phyloP scores from a whole-genome alignment of 2,888 invertebrate species.

The Rhingia campestris region DNA sequence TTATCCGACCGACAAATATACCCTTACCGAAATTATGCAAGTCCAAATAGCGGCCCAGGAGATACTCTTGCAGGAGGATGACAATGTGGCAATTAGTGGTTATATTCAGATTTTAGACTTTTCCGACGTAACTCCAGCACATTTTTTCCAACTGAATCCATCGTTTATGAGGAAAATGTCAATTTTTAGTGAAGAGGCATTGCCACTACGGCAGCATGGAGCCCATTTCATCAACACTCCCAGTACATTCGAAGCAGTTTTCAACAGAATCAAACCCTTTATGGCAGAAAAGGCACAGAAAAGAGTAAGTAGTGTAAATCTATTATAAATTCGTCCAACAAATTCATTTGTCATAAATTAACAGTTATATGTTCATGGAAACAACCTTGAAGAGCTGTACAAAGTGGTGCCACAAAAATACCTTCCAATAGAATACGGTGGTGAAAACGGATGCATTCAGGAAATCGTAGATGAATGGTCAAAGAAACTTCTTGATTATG shows the following conservation, averaged over 20 bases:
- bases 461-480: slow-evolving; percentile 27
- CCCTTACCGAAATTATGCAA: slow-evolving; percentile 83
- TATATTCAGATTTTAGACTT: slow-evolving; percentile 84
- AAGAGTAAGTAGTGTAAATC: slow-evolving; percentile 83
- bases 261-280: slow-evolving; percentile 85
- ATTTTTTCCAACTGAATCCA: slow-evolving; percentile 85
- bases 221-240: slow-evolving; percentile 86
- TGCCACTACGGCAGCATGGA: slow-evolving; percentile 85
- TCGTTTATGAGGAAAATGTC: slow-evolving; percentile 85
- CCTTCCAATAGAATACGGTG: slow-evolving; percentile 65
- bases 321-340: too few relatives aligned
- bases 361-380: slow-evolving; percentile 9
- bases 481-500: slow-evolving; percentile 15
- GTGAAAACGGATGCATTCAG: slow-evolving; percentile 36
- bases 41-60: slow-evolving; percentile 85
- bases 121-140: slow-evolving; percentile 83
- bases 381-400: slow-evolving; percentile 51
- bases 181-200: slow-evolving; percentile 84
- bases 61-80: slow-evolving; percentile 86
- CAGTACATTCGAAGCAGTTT: slow-evolving; percentile 85
- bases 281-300: slow-evolving; percentile 86
- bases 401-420: slow-evolving; percentile 36
- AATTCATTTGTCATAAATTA: too few relatives aligned
- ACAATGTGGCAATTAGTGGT: slow-evolving; percentile 84
- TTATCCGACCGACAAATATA: slow-evolving; percentile 83